These are phyloP conservation scores for Pseudotriccus pelzelni DNA, from an alignment of 2,797 vertebrate genomes.

Conservation along the genomic window DNA sequence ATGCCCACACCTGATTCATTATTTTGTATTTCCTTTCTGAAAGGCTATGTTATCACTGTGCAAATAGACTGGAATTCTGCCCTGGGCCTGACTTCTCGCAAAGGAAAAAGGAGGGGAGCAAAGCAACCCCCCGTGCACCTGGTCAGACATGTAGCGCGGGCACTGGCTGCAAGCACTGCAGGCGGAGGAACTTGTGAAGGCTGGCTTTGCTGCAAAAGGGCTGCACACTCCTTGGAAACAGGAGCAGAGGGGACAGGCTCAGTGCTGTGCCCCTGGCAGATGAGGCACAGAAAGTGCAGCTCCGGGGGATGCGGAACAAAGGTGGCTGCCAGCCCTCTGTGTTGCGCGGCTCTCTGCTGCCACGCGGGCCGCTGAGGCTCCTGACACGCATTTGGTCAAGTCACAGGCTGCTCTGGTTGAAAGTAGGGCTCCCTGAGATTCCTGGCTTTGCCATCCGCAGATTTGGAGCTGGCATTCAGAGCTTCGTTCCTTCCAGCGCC, in stretches of 20 bases:
- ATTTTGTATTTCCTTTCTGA: not conserved
- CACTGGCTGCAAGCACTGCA: not conserved
- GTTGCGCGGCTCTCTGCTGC: rapidly evolving
- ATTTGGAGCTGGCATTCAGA: not conserved
- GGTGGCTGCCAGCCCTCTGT: not conserved
- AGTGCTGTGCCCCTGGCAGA: not conserved
- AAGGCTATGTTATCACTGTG: not conserved
- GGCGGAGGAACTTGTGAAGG: not conserved
- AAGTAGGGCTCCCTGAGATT: not conserved
- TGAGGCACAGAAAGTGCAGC: not conserved
- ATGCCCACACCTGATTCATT: not conserved
- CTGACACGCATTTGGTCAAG: not conserved
- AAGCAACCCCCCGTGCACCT: rapidly evolving
- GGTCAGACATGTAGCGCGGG: rapidly evolving
- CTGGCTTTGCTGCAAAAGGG: not conserved
- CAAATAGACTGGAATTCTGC: not conserved
- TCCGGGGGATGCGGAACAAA: not conserved
- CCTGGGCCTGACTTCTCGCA: not conserved
- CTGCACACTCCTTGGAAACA: not conserved
- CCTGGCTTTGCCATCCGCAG: rapidly evolving
- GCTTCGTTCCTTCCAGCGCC: not conserved
- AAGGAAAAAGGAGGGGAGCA: not conserved
- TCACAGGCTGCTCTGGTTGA: not conserved
- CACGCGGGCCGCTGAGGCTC: rapidly evolving
- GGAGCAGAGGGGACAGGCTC: not conserved